Conservation (phyloP, 1,140 invertebrate genomes). For the Rhopalosiphum maidis region DNA sequence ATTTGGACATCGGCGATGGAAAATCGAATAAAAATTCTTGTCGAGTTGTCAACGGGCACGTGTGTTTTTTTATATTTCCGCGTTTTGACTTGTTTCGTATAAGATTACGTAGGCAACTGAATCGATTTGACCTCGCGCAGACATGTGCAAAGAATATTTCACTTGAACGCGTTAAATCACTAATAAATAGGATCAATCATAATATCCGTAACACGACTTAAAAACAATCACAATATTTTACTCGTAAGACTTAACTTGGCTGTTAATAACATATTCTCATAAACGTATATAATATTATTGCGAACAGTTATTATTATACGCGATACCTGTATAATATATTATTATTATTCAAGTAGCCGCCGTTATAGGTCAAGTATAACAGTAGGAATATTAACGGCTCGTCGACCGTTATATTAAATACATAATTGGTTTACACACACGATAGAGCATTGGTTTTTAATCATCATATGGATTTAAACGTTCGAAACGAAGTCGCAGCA, state of each 20-base stretch:
- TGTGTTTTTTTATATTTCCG: not conserved
- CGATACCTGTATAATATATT: not conserved
- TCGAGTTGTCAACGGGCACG: not conserved
- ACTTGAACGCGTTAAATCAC: not conserved
- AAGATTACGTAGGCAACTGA: not conserved
- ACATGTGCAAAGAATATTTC: not conserved
- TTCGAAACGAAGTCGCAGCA: not conserved
- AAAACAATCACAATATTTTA: not conserved
- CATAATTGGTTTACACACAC: not conserved
- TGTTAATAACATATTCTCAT: not conserved
- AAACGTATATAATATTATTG: not conserved
- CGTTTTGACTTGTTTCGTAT: conserved; percentile 14
- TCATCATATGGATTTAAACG: not conserved
- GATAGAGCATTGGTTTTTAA: not conserved
- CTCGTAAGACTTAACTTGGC: not conserved
- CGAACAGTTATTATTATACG: not conserved
- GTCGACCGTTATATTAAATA: not conserved
- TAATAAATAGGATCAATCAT: conserved; percentile 12
- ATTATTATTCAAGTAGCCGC: not conserved
- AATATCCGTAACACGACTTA: not conserved
- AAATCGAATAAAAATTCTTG: not conserved
- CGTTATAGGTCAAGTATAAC: not conserved
- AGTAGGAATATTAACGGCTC: not conserved
- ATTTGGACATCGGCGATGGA: not conserved
- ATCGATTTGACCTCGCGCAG: not conserved